Percentiles rank a stretch among this genome's conserved stretches.
These are phyloP conservation scores for Diglossa cyanea DNA, from an alignment of 2,797 vertebrate species.

Conservation along the genomic window DNA sequence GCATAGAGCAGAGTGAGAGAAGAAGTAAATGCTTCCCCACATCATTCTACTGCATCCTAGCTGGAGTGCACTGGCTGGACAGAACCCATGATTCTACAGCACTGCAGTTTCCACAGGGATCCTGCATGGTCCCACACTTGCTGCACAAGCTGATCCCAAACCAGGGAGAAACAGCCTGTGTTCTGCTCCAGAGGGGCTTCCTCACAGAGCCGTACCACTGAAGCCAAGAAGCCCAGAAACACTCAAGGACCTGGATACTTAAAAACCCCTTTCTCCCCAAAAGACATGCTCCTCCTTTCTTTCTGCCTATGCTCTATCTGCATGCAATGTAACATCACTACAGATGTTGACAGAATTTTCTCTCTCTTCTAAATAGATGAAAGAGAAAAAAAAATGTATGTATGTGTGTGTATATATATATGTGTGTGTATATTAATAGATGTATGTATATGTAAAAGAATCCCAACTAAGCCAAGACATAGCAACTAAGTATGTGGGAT, in stretches of 20 bases:
- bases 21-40: neutral
- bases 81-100: neutral
- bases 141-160: neutral
- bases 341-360: neutral
- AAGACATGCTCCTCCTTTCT: neutral
- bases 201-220: neutral
- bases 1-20: neutral
- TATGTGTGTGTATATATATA: rapidly evolving
- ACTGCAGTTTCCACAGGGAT: neutral
- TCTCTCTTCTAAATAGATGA: neutral
- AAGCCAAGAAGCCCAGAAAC: neutral
- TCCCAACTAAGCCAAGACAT: neutral
- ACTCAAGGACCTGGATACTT: neutral
- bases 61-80: neutral
- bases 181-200: neutral
- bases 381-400: neutral
- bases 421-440: rapidly evolving
- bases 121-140: neutral
- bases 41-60: neutral
- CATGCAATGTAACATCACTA: neutral
- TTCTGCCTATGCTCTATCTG: neutral
- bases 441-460: neutral
- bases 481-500: neutral
- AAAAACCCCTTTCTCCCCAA: neutral
- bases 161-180: neutral